Percentiles rank a stretch among this genome's conserved stretches.
These are phyloP conservation scores for Thomomys bottae DNA, from an alignment of 2,113 vertebrate species.

Conservation along the genomic window DNA sequence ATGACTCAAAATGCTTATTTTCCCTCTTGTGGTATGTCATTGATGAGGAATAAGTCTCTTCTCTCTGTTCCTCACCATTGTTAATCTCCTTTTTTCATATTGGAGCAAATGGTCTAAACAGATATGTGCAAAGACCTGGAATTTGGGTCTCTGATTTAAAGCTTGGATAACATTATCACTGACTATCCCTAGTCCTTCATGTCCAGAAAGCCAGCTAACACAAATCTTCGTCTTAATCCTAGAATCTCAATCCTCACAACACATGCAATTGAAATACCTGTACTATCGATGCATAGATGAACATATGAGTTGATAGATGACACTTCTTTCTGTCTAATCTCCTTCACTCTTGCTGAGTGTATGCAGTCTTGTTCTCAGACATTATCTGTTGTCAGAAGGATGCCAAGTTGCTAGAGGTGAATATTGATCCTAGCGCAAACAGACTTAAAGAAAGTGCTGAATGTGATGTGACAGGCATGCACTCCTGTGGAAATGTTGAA, in stretches of 20 bases:
- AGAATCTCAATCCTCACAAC: not conserved
- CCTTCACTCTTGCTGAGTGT: conserved; percentile 26
- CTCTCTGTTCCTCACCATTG: too few species aligned
- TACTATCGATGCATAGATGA: not conserved
- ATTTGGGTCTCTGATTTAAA: too few species aligned
- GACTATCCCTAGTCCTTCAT: not conserved
- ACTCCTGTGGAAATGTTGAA: not conserved
- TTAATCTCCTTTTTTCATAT: too few species aligned
- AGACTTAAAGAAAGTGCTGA: conserved; percentile 51
- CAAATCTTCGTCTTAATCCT: not conserved
- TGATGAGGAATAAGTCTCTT: too few species aligned
- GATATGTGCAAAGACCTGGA: too few species aligned
- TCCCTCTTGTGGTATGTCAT: too few species aligned
- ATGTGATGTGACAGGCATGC: not conserved
- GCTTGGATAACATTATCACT: not conserved
- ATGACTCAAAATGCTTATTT: too few species aligned
- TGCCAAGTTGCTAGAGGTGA: not conserved
- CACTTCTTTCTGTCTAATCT: not conserved
- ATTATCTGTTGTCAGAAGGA: conserved; percentile 51
- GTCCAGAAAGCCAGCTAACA: not conserved
- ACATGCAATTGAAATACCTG: not conserved
- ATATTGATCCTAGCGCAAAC: conserved; percentile 47
- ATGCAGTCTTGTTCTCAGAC: not conserved
- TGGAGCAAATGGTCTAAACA: too few species aligned
- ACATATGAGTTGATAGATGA: conserved; percentile 2